These are phyloP conservation scores for Rallus limicola DNA, from an alignment of 2,113 vertebrate genomes.

Conservation along the genomic window DNA sequence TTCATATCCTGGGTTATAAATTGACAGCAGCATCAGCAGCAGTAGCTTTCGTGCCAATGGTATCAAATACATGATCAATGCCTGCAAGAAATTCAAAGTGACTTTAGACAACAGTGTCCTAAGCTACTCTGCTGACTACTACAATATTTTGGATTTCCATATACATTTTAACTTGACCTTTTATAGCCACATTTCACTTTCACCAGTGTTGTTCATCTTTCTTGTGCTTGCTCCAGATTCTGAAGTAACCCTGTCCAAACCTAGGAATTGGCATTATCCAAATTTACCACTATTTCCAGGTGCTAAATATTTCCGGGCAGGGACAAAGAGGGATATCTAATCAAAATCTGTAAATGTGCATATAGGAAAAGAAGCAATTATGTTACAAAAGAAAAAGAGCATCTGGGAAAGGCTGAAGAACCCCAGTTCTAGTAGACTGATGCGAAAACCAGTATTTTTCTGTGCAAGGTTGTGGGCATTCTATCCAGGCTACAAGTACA, in stretches of 20 bases:
- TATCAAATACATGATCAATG: conserved; percentile 41
- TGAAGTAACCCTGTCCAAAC: neutral
- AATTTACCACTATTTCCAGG: neutral
- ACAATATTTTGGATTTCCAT: neutral
- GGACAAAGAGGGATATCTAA: neutral
- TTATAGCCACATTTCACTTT: neutral
- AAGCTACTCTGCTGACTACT: neutral
- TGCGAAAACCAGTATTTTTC: neutral
- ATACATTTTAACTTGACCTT: conserved; percentile 24
- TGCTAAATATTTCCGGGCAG: neutral
- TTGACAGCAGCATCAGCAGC: neutral
- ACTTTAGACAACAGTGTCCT: conserved; percentile 14
- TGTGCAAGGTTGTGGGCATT: neutral
- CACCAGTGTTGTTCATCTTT: neutral
- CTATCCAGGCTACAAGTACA: neutral
- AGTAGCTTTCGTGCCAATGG: neutral
- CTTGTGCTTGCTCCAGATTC: neutral
- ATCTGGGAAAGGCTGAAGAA: neutral
- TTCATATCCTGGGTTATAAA: neutral
- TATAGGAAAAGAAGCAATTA: neutral
- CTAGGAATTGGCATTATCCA: neutral
- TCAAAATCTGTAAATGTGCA: neutral
- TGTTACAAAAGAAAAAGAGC: neutral
- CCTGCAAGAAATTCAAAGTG: conserved; percentile 25
- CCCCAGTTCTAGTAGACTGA: neutral